Conservation (phyloP, 2,888 invertebrate species). For the Pherbina coryleti region DNA sequence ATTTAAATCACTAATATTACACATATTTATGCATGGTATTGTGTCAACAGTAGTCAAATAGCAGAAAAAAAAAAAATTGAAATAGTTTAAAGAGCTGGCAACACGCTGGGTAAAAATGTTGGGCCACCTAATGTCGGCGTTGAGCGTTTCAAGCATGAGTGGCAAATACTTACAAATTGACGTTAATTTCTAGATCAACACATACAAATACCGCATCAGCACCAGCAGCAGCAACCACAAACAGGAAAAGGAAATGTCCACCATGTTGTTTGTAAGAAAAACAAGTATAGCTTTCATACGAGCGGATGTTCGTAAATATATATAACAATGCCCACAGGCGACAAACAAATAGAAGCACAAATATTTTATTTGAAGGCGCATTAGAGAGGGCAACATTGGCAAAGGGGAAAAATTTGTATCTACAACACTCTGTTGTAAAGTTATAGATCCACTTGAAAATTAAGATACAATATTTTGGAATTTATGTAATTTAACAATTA, state of each 20-base stretch:
- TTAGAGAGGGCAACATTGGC: background rate
- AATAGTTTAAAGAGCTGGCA: too few relatives aligned
- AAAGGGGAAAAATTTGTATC: background rate
- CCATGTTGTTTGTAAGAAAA: background rate
- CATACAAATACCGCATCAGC: background rate
- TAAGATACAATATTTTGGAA: too few relatives aligned
- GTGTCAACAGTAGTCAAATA: too few relatives aligned
- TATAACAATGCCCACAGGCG: background rate
- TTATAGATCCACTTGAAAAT: too few relatives aligned
- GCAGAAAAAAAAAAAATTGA: too few relatives aligned
- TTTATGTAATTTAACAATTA: too few relatives aligned
- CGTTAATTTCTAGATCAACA: background rate
- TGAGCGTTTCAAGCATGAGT: background rate
- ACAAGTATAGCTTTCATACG: background rate
- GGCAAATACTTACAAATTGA: background rate
- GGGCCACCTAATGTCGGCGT: too few relatives aligned
- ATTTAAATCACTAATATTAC: too few relatives aligned
- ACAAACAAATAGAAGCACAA: background rate
- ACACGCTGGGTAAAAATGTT: too few relatives aligned
- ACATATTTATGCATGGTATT: too few relatives aligned
- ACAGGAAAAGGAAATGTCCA: constrained; percentile 14
- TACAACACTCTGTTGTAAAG: background rate
- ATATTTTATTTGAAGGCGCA: background rate
- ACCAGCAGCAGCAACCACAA: background rate
- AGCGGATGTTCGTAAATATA: background rate